Evolutionary conservation across 1,140 invertebrate species (phyloP).

Genomic region (Drosophila biarmipes): DNA sequence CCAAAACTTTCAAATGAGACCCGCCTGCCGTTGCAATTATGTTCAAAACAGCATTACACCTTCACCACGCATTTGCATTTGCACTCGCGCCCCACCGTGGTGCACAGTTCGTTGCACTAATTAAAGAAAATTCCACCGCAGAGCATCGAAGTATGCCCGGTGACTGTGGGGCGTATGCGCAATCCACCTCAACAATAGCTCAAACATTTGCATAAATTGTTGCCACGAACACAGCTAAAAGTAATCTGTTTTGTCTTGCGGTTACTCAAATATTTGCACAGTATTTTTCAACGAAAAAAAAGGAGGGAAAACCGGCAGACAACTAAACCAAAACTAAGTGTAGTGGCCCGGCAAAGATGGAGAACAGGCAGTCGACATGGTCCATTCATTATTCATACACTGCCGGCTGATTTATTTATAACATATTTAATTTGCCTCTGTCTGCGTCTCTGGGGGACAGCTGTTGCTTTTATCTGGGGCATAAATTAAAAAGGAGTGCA

Average conservation of each 20-base stretch:
- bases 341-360: constrained; percentile 1
- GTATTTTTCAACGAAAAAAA: constrained; percentile 11
- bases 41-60: constrained; percentile 43
- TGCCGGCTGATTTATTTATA: constrained; percentile 54
- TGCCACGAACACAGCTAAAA: constrained; percentile 17
- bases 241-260: constrained; percentile 43
- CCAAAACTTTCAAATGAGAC: constrained; percentile 52
- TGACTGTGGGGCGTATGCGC: constrained; percentile 6
- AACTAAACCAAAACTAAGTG: constrained; percentile 18
- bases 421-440: constrained; percentile 57
- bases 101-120: constrained; percentile 56
- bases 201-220: constrained; percentile 60
- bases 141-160: constrained; percentile 1
- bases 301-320: not conserved
- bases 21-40: constrained; percentile 47
- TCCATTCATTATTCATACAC: constrained; percentile 47
- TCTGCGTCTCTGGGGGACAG: constrained; percentile 24
- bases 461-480: constrained; percentile 51
- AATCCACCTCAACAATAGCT: constrained; percentile 19
- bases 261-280: constrained; percentile 29
- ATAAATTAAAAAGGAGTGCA: constrained; percentile 54
- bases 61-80: constrained; percentile 5
- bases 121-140: constrained; percentile 65
- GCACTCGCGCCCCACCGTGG: constrained; percentile 10
- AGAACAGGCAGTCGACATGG: constrained; percentile 27